These are phyloP conservation scores for Bathynomus jamesi DNA, from an alignment of 1,140 invertebrate genomes.

Conservation along the genomic window DNA sequence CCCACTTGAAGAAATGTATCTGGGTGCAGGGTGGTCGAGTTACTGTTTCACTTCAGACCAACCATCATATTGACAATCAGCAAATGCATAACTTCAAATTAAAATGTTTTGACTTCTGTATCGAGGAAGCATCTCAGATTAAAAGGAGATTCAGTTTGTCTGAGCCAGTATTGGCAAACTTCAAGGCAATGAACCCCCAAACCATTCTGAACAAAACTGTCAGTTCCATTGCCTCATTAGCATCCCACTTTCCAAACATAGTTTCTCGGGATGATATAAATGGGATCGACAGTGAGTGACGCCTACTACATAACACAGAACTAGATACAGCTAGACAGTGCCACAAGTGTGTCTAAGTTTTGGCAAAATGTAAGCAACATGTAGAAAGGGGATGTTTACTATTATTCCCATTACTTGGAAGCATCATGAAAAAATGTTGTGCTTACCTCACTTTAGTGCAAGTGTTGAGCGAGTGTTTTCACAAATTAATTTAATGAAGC, in stretches of 20 bases:
- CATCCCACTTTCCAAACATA: constrained; percentile 10
- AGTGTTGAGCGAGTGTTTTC: constrained; percentile 10
- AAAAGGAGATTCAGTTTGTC: constrained; percentile 7
- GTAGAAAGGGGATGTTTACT: constrained; percentile 8
- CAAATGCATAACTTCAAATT: background rate
- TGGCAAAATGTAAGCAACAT: constrained; percentile 6
- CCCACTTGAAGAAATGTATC: background rate
- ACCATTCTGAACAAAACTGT: constrained; percentile 5
- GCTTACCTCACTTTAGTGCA: constrained; percentile 20
- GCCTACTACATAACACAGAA: background rate
- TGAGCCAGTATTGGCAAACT: constrained; percentile 8
- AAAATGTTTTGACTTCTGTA: no score
- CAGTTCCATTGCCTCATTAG: constrained; percentile 6
- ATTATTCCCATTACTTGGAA: constrained; percentile 13
- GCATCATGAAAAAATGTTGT: constrained; percentile 11
- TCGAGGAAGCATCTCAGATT: background rate
- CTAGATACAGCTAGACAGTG: background rate
- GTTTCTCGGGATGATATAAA: constrained; percentile 16
- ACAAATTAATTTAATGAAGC: constrained; percentile 18
- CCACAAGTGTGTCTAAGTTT: background rate
- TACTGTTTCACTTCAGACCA: background rate
- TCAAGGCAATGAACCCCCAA: constrained; percentile 7
- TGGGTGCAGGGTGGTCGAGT: background rate
- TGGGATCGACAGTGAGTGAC: constrained; percentile 2
- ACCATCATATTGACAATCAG: no score